Base-by-base conservation (phyloP, 2,797 vertebrate genomes). In the Syngnathus rostellatus region DNA sequence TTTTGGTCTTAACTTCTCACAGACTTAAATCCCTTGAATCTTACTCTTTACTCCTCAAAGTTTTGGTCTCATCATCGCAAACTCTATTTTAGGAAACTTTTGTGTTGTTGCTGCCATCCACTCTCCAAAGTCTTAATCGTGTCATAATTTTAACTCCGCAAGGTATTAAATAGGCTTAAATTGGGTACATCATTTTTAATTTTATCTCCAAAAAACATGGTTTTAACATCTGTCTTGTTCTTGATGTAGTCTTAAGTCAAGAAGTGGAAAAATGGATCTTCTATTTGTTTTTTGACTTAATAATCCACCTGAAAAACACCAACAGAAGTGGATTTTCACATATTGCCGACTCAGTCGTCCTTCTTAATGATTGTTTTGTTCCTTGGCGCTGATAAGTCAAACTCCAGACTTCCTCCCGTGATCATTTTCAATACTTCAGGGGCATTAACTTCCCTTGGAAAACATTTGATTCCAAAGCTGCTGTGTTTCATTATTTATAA, bases 391-490 rank as follows among this genome's bases (percentile, higher is more conserved):
- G 43, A 68, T 63, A 66, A 72, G 62, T 38, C 62, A 69, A 72
- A 69, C 12, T 43, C 65, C 53, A 61, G 63, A 62, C 41, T 57
- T 66, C 55, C 66, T 64, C 48, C 16, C n/a, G n/a, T 31, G 67
- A 67, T 66, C 64, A 65, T 59, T 55, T 57, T 68, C 53, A 50
- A 3, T 54, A 50, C 45, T 68, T 65, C 19, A 37, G 19, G 50
- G 17, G 37, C 40, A 31, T 60, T 59, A n/a, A 65, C 63, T 62
- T 65, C 53, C 63, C 63, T 55, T 39, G 48, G 37, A 58, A 68
- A 37, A 68, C 68, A 50, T 68, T 73, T 74, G 64, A 66, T 70
- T 74, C 55, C 62, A 21, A 61, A 62, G 58, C 64, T 54, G 66
- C 50, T 61, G 54, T 2, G 14, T 61, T 68, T 71, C 37, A 66